A percentile compares a stretch with the other conserved stretches of the same genome.
phyloP scores from a whole-genome alignment of 2,888 invertebrate genomes.

The Electrophaes corylata region DNA sequence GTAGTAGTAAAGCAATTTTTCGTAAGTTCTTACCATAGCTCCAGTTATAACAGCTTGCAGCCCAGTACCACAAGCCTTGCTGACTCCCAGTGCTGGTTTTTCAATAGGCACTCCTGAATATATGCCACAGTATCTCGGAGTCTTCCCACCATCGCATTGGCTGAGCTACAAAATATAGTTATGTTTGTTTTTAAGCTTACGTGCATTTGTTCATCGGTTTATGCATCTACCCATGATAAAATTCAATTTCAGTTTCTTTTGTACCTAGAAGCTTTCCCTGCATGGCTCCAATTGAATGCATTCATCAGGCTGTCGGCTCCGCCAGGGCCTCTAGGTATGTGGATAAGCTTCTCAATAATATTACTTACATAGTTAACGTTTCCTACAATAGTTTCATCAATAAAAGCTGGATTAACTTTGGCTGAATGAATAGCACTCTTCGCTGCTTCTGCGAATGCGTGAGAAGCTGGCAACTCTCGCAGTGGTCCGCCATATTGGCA shows the following conservation, averaged over 20 bases:
- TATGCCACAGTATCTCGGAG: conserved; percentile 93
- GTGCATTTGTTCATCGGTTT: no score
- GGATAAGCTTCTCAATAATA: neutral
- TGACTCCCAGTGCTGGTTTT: conserved; percentile 94
- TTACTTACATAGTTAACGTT: conserved; percentile 69
- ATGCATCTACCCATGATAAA: no score
- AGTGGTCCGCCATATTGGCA: conserved; percentile 69
- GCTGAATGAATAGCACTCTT: conserved; percentile 64
- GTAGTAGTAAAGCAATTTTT: no score
- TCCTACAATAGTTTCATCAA: conserved; percentile 69
- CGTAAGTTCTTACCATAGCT: conserved; percentile 87
- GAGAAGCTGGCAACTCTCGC: conserved; percentile 65
- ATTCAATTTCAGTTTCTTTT: no score
- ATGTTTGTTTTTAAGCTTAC: no score
- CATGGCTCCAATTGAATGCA: no score
- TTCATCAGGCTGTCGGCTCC: neutral
- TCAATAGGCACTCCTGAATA: conserved; percentile 93
- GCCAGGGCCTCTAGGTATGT: neutral
- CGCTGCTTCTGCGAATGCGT: conserved; percentile 70
- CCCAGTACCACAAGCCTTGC: conserved; percentile 97
- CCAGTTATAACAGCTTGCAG: conserved; percentile 96
- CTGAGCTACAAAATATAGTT: conserved; percentile 81
- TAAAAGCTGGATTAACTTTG: conserved; percentile 54
- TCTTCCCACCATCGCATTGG: conserved; percentile 92
- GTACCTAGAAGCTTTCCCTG: no score